phyloP scores from a whole-genome alignment of 2,113 vertebrate species.

The Solea solea region DNA sequence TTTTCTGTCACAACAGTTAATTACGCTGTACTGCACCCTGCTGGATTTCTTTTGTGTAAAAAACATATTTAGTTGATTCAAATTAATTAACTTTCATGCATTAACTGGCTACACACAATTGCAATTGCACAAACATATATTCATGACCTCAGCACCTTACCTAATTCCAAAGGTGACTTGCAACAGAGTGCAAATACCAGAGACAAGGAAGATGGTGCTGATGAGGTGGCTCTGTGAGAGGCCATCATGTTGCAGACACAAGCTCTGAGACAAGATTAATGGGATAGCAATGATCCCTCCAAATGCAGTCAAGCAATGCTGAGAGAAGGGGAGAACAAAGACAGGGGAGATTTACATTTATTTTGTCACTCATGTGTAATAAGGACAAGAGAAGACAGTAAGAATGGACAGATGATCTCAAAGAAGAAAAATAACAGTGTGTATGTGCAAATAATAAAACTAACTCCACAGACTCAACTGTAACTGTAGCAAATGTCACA shows the following conservation, averaged over 20 bases:
- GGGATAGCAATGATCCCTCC: conserved; percentile 93
- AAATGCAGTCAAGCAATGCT: conserved; percentile 96
- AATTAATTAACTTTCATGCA: too few species aligned
- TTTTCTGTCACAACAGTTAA: too few species aligned
- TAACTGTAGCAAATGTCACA: conserved; percentile 13
- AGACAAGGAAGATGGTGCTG: conserved; percentile 96
- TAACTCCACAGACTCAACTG: neutral
- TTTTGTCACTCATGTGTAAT: neutral
- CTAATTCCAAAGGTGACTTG: conserved; percentile 95
- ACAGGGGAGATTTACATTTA: neutral
- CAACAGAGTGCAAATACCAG: conserved; percentile 92
- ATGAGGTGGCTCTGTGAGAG: conserved; percentile 95
- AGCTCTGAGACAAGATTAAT: conserved; percentile 88
- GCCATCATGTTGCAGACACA: conserved; percentile 93
- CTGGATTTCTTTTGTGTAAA: too few species aligned
- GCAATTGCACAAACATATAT: too few species aligned
- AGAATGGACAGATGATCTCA: too few species aligned
- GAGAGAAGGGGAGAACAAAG: conserved; percentile 11
- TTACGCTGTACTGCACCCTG: too few species aligned
- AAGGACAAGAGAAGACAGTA: too few species aligned
- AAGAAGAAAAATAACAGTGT: neutral
- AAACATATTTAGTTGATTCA: too few species aligned
- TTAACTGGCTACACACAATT: too few species aligned
- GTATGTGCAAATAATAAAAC: neutral
- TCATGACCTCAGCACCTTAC: conserved; percentile 66